Evolutionary conservation across 2,888 invertebrate species (phyloP).

Genomic region (Drosophila cognata): DNA sequence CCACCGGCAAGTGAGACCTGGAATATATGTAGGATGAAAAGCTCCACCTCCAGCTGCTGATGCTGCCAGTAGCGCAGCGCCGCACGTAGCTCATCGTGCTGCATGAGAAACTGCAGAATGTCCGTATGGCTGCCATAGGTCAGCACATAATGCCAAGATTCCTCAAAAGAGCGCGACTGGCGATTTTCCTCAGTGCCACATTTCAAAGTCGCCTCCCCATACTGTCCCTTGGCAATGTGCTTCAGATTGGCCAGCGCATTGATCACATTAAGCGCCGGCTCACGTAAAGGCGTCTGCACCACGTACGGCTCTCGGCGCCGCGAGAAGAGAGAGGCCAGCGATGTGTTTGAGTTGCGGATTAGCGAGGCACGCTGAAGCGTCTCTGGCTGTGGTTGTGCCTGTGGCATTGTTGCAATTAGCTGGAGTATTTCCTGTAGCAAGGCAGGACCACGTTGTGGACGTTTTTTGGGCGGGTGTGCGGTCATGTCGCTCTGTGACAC

Average conservation of each 20-base stretch:
- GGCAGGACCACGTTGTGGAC: constrained; percentile 88
- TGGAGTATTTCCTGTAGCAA: constrained; percentile 89
- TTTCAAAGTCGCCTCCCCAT: constrained; percentile 65
- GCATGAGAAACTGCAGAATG: constrained; percentile 91
- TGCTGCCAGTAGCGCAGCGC: constrained; percentile 90
- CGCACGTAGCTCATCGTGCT: constrained; percentile 89
- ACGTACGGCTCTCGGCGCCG: constrained; percentile 86
- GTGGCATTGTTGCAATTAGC: constrained; percentile 87
- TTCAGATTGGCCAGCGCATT: constrained; percentile 87
- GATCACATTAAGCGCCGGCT: constrained; percentile 87
- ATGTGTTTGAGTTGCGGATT: constrained; percentile 83
- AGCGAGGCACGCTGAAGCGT: constrained; percentile 80
- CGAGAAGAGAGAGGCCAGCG: constrained; percentile 79
- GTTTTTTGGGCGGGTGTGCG: constrained; percentile 63
- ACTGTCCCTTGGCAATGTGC: constrained; percentile 87
- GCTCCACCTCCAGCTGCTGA: constrained; percentile 89
- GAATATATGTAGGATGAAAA: constrained; percentile 90
- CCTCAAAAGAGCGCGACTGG: constrained; percentile 87
- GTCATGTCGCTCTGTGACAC: constrained; percentile 7
- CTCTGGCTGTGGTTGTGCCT: constrained; percentile 80
- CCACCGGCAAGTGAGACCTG: constrained; percentile 89
- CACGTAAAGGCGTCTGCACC: constrained; percentile 86
- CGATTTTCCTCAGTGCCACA: constrained; percentile 54
- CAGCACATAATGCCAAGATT: constrained; percentile 92
- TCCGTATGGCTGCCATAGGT: constrained; percentile 92